A percentile compares a stretch with the other conserved stretches of the same genome.
Conservation (phyloP, 2,888 invertebrate species). For the Trissolcus japonicus region DNA sequence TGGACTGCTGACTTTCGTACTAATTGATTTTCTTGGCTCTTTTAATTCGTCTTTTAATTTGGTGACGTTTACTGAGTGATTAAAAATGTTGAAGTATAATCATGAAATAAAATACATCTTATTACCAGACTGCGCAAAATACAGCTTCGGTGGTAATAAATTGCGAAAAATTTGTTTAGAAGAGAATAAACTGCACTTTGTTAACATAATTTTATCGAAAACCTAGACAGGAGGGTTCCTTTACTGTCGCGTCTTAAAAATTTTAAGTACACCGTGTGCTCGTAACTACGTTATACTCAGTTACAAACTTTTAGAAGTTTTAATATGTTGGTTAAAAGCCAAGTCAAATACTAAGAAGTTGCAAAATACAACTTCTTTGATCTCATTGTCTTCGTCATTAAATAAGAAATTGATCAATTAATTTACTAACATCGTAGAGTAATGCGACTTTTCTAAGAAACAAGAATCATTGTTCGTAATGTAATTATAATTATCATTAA, state of each 20-base stretch:
- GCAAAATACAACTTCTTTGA: constrained; percentile 14
- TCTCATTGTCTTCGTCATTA: constrained; percentile 4
- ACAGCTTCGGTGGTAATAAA: no score
- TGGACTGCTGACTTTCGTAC: no score
- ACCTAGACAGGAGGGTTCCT: no score
- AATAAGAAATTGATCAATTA: background rate
- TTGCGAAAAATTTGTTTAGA: no score
- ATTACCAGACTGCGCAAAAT: no score
- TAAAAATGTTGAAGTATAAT: background rate
- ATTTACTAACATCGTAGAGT: no score
- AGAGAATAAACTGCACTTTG: no score
- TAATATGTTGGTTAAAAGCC: constrained; percentile 6
- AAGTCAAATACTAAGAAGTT: constrained; percentile 2
- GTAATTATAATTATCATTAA: no score
- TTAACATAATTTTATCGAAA: no score
- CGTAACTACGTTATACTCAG: constrained; percentile 2
- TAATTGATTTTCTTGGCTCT: background rate
- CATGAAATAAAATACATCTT: no score
- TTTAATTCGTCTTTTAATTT: constrained; percentile 17
- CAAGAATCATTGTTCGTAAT: no score
- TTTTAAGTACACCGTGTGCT: constrained; percentile 2
- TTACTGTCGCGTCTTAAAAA: background rate
- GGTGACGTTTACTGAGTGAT: constrained; percentile 10
- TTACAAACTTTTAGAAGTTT: constrained; percentile 10
- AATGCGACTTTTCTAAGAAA: no score